Evolutionary conservation across 2,113 vertebrate genomes (phyloP).

Genomic region (Cathartes aura): DNA sequence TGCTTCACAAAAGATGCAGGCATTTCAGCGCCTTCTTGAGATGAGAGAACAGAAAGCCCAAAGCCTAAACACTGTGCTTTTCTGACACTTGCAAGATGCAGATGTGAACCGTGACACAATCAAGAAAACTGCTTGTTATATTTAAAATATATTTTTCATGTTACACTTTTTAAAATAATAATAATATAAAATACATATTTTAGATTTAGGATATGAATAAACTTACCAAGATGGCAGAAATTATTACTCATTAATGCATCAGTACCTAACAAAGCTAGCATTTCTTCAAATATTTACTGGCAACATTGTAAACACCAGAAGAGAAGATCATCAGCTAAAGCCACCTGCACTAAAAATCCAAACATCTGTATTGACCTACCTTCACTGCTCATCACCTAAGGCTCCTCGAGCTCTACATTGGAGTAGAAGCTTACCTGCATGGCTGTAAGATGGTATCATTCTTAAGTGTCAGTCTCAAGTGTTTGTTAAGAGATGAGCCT

Average conservation of each 20-base stretch:
- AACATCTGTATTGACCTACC: neutral
- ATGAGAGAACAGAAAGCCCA: neutral
- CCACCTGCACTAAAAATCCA: neutral
- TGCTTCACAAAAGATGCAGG: neutral
- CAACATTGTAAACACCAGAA: neutral
- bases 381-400: neutral
- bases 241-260: neutral
- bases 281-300: neutral
- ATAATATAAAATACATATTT: neutral
- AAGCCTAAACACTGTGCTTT: neutral
- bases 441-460: neutral
- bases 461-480: neutral
- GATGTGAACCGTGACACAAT: neutral
- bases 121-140: neutral
- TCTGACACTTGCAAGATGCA: neutral
- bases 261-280: neutral
- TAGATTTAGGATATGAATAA: neutral
- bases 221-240: neutral
- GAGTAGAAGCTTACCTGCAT: neutral
- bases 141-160: neutral
- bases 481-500: neutral
- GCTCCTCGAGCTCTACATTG: accelerated
- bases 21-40: neutral
- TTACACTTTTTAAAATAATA: neutral
- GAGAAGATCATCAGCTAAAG: neutral